Conservation (phyloP, 2,113 vertebrate genomes). For the Carassius gibelio region DNA sequence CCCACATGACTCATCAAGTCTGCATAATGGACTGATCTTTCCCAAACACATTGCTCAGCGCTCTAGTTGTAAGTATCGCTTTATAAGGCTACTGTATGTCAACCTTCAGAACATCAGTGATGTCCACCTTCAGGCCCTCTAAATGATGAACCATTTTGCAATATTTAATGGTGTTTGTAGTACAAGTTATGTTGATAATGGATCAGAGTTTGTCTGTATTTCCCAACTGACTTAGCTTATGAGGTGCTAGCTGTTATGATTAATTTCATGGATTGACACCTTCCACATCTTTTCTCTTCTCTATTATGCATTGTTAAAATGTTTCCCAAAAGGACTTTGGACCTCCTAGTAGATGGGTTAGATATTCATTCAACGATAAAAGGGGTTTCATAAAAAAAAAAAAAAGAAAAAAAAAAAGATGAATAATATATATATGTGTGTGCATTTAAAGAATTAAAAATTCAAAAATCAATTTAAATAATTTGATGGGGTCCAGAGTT, state of each 20-base stretch:
- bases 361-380: not conserved
- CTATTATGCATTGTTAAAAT: conserved; percentile 35
- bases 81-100: not conserved
- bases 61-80: conserved; percentile 16
- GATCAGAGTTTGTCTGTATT: conserved; percentile 74
- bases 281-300: conserved; percentile 42
- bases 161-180: conserved; percentile 42
- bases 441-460: too few relatives aligned
- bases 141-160: not conserved
- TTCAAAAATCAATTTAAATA: too few relatives aligned
- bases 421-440: too few relatives aligned
- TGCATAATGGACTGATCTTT: not conserved
- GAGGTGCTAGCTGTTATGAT: conserved; percentile 62
- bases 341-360: conserved; percentile 23
- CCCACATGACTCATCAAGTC: conserved; percentile 13
- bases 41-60: not conserved
- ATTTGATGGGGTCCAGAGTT: conserved; percentile 40
- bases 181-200: conserved; percentile 55
- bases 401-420: too few relatives aligned
- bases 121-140: not conserved
- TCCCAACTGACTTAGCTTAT: conserved; percentile 73
- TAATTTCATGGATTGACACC: conserved; percentile 50
- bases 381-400: too few relatives aligned
- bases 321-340: conserved; percentile 50
- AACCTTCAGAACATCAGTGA: not conserved